Evolutionary conservation across 2,888 invertebrate genomes (phyloP), one percentile per base, ranked within the genome.

Genomic region (Caenorhabditis sp.): DNA sequence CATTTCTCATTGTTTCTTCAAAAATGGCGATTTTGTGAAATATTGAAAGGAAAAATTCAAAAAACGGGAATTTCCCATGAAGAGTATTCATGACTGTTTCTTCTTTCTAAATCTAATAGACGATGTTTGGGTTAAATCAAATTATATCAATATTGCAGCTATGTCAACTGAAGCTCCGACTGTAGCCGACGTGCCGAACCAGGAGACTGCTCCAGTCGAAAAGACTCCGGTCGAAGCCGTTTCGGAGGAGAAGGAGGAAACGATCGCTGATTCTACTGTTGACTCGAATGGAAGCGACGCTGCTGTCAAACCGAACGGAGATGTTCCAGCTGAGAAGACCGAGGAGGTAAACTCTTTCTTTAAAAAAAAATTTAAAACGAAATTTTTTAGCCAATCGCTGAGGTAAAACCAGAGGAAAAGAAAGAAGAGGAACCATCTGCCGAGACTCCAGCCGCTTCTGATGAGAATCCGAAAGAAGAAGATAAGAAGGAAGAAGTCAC

Each of bases 151-250:
- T n/a, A n/a, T 59, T 68, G 45, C 41, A 72, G 62, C 15, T 2
- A 73, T 73, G 73, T 65, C 66, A 43, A 65, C 58, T 30, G 73
- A 73, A 73, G 59, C 59, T 45, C 53, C 53, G 2, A 26, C 68
- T 15, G 35, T 48, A 43, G 22, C 68, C 52, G 68, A 68, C 22
- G 56, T 66, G 15, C 13, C 66, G 30, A 45, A 27, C 48, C 50
- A 61, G 39, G 70, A 62, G 30, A 56, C 68, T 24, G 55, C 48
- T n/a, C 26, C 58, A 9, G 56, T 41, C 20, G 62, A 68, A 46
- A 56, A 56, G 13, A 7, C 35, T 7, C 35, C 35, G 32, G 26
- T 30, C 13, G 26, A 15, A 9, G 17, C 11, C n/a, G 45, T 17
- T 30, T 9, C 27, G 20, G 66, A 58, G 32, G 17, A 50, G 41